These are phyloP conservation scores for Fratercula arctica DNA, from an alignment of 2,797 vertebrate species.

Conservation along the genomic window DNA sequence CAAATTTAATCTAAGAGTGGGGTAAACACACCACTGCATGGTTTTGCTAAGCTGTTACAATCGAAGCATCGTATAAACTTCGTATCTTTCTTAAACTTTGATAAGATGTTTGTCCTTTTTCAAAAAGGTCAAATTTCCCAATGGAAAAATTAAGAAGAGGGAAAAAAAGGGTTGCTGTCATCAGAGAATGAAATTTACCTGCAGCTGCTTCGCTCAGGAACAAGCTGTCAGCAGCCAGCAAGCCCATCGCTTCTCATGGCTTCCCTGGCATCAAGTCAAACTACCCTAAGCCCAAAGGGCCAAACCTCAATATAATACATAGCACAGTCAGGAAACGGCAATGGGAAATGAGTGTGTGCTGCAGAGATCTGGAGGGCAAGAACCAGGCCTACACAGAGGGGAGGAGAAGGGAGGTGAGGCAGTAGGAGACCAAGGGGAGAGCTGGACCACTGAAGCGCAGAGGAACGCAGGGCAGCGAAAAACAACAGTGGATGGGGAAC, in stretches of 20 bases:
- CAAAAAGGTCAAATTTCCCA: neutral
- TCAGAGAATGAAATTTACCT: conserved; percentile 9
- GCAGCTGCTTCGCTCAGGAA: neutral
- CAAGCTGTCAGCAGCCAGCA: conserved; percentile 2
- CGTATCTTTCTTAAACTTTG: neutral
- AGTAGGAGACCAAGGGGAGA: neutral
- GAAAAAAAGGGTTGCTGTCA: neutral
- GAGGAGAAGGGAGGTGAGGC: neutral
- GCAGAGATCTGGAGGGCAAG: neutral
- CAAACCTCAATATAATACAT: neutral
- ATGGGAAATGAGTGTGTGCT: neutral
- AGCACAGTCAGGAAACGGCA: conserved; percentile 29
- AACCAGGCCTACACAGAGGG: neutral
- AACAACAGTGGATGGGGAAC: neutral
- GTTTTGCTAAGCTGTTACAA: neutral
- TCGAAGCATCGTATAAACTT: neutral
- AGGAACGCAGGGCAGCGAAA: neutral
- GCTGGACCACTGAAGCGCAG: neutral
- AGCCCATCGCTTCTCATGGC: neutral
- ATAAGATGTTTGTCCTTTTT: neutral
- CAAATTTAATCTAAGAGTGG: neutral
- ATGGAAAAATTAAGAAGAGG: too few species aligned
- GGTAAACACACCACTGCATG: neutral
- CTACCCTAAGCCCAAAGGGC: neutral
- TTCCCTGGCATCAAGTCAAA: conserved; percentile 40